Base-by-base conservation (phyloP, 2,113 vertebrate genomes). In the Paedocypris sp. region DNA sequence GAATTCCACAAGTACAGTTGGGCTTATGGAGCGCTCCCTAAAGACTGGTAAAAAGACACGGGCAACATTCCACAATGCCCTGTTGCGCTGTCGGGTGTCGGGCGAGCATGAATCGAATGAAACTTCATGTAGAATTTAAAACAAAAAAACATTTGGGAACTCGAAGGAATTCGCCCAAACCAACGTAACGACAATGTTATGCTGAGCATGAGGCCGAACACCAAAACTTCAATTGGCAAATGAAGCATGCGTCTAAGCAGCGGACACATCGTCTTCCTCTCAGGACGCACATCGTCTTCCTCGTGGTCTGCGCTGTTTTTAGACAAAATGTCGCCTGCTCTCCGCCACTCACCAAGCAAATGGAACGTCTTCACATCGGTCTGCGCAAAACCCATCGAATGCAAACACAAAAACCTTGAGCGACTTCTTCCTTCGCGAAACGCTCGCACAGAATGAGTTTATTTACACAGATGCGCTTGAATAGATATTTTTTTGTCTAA, bases 1-100 rank as follows among this genome's bases (percentile, higher is more conserved):
- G 72, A 78, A 74, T 78, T 82, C 69, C 80, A 85, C 82, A 74
- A 79, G 74, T 82, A 83, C 79, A 80, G 74, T 79, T 73, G 82
- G 78, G 80, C 78, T 79, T 79, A 77, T 76, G 80, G 79, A 80
- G 72, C 73, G 13, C 32, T 59, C 56, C 12, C 45, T 20, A 15
- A 46, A 28, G 16, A 36, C 2, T 42, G 50, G 42, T 56, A 18
- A 48, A 65, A 29, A 31, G 18, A 64, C 60, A 71, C 5, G 7
- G 28, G 43, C 25, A 25, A 67, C 52, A 63, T 67, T 67, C n/a
- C 43, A 56, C 35, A 57, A 61, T 33, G 52, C 57, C 57, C 28
- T 61, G 32, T 60, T 56, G 42, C 26, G 15, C 8, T 28, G 49
- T n/a, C n/a, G n/a, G 65, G 20, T 28, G 35, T 65, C n/a, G n/a